Conservation (phyloP, 2,113 vertebrate genomes). For the Aptenodytes patagonicus region DNA sequence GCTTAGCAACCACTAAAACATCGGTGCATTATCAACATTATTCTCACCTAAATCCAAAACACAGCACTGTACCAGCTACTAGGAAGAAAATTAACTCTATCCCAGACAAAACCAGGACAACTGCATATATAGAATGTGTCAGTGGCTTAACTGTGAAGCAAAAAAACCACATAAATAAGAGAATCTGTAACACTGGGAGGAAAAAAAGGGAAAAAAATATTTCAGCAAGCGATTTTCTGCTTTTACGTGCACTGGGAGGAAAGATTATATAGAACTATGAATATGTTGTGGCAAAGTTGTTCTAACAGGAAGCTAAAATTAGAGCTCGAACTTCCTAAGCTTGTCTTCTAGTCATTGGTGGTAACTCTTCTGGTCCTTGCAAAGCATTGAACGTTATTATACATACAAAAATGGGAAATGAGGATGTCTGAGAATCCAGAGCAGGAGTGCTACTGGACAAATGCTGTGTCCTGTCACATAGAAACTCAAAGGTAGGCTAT, state of each 20-base stretch:
- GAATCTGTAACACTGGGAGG: rapidly evolving
- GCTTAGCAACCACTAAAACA: no score
- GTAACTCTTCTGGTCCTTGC: background rate
- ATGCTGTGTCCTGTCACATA: background rate
- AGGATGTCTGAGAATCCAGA: background rate
- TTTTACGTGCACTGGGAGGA: background rate
- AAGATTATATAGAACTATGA: background rate
- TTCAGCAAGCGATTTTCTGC: background rate
- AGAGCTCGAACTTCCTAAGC: background rate
- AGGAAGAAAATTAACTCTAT: no score
- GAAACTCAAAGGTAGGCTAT: background rate
- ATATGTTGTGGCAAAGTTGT: background rate
- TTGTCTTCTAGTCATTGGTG: background rate
- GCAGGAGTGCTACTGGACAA: background rate
- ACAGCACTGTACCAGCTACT: no score
- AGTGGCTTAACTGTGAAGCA: background rate
- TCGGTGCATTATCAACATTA: no score
- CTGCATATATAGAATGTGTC: background rate
- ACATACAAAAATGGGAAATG: background rate
- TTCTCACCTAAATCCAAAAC: no score
- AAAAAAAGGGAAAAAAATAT: no score
- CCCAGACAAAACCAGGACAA: no score
- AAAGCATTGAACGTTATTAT: background rate
- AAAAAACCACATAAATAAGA: background rate
- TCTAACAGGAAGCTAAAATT: background rate